Evolutionary conservation across 2,888 invertebrate species (phyloP).

Genomic region (Danaus chrysippus): DNA sequence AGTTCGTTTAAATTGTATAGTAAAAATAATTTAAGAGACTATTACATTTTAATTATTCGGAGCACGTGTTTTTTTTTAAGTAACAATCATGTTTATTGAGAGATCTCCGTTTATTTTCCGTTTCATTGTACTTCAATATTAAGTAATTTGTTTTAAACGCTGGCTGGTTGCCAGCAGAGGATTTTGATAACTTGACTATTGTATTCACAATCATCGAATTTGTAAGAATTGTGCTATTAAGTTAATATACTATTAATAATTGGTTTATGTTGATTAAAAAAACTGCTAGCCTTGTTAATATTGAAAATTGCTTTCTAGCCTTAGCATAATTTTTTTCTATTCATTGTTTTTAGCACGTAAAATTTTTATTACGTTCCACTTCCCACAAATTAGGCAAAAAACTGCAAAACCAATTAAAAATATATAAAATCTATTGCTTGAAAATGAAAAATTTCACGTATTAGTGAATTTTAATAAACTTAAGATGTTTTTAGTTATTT

Average conservation of each 20-base stretch:
- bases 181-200: conserved; percentile 47
- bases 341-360: no score
- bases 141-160: conserved; percentile 46
- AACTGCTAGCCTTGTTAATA: no score
- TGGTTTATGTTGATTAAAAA: conserved; percentile 7
- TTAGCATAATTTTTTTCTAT: no score
- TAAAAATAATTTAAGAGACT: conserved; percentile 20
- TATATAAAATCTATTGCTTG: no score
- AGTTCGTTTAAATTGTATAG: conserved; percentile 11
- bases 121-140: conserved; percentile 34
- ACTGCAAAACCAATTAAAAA: no score
- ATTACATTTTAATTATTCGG: conserved; percentile 8
- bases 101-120: conserved; percentile 13
- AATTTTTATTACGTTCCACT: no score
- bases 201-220: conserved; percentile 52
- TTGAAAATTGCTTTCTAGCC: no score
- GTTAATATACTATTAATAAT: conserved; percentile 36
- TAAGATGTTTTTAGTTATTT: no score
- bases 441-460: no score
- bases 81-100: conserved; percentile 13
- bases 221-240: neutral
- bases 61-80: conserved; percentile 12
- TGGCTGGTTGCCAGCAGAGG: conserved; percentile 48
- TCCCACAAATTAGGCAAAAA: no score
- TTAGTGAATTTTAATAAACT: no score